Percentiles rank a stretch among this genome's conserved stretches.
Evolutionary conservation across 2,113 vertebrate species (phyloP).

Genomic region (Hippopotamus amphibius): DNA sequence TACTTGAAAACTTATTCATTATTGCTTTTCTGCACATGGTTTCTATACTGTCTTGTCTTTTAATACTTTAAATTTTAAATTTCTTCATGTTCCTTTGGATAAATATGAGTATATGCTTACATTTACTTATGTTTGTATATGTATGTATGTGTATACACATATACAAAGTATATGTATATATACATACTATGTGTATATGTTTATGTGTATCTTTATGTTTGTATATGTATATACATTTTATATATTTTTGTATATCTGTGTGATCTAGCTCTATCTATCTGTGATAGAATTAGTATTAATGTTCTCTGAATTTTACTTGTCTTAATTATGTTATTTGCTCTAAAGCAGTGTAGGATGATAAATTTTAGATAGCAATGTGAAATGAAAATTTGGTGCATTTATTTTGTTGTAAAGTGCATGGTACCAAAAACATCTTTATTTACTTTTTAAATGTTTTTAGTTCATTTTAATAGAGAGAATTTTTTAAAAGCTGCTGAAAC

Average conservation of each 20-base stretch:
- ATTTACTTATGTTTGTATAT: neutral
- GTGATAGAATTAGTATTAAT: neutral
- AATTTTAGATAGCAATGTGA: neutral
- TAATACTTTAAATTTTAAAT: neutral
- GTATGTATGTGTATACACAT: neutral
- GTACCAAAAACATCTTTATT: neutral
- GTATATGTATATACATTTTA: neutral
- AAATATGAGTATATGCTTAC: neutral
- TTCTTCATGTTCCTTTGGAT: neutral
- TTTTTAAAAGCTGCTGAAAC: neutral
- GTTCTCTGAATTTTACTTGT: neutral
- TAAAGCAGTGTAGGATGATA: neutral
- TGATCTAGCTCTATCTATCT: neutral
- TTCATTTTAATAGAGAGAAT: neutral
- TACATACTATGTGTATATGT: neutral
- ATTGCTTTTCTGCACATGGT: neutral
- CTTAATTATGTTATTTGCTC: neutral
- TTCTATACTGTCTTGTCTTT: neutral
- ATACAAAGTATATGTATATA: neutral
- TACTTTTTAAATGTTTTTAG: neutral
- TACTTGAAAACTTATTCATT: neutral
- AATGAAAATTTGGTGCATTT: neutral
- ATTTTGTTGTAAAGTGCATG: neutral
- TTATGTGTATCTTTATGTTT: neutral
- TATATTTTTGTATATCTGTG: neutral